These are phyloP conservation scores for Mnemiopsis leidyi DNA, from an alignment of 37 sponge, comb jelly and placozoan genomes.

Conservation along the genomic window DNA sequence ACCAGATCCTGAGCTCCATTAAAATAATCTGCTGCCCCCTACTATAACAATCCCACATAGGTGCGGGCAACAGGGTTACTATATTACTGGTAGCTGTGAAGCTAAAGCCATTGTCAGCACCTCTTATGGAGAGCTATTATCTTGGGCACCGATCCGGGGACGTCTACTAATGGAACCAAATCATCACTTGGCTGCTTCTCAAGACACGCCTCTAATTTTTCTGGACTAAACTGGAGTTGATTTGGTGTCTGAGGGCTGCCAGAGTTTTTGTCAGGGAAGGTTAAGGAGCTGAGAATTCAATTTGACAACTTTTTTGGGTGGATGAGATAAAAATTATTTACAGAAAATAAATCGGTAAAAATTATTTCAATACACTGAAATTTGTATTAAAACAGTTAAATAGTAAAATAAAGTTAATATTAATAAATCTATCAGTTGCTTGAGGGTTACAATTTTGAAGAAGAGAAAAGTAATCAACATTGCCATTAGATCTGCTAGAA, in stretches of 20 bases:
- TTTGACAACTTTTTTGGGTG: not conserved
- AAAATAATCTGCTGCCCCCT: not conserved
- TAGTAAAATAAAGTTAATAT: slow-evolving; percentile 23
- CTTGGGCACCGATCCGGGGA: too few species aligned
- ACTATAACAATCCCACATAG: not conserved
- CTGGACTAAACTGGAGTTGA: too few species aligned
- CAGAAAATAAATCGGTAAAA: slow-evolving; percentile 41
- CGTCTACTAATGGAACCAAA: not conserved
- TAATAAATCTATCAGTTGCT: not conserved
- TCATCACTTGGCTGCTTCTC: not conserved
- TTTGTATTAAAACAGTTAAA: slow-evolving; percentile 39
- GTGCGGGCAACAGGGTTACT: not conserved
- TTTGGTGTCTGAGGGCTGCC: too few species aligned
- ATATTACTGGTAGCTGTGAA: too few species aligned
- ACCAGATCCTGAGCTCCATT: not conserved
- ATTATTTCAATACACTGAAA: slow-evolving; percentile 40
- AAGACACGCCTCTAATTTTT: too few species aligned
- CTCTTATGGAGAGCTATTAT: not conserved
- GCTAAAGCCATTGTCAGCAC: not conserved
- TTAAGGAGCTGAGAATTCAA: not conserved
- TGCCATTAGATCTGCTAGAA: not conserved
- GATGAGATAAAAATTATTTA: slow-evolving; percentile 20
- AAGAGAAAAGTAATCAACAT: not conserved
- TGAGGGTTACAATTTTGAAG: not conserved
- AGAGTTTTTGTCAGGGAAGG: too few species aligned